Conservation (phyloP, 2,113 vertebrate species). For the Upupa epops region DNA sequence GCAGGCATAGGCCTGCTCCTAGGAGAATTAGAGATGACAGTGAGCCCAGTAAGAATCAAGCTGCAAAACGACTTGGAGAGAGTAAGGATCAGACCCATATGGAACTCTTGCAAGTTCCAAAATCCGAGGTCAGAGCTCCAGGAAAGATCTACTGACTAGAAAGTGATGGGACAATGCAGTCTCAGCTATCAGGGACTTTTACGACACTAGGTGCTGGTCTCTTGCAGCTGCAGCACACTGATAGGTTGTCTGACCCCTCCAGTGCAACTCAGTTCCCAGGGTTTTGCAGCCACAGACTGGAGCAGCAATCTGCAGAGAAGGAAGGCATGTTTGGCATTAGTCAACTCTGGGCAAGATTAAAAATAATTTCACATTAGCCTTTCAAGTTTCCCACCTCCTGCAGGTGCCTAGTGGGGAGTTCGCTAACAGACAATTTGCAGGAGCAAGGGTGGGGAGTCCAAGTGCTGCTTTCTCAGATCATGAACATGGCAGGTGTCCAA, state of each 20-base stretch:
- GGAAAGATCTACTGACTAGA: neutral
- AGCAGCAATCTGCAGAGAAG: neutral
- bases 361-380: neutral
- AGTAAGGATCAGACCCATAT: neutral
- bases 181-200: neutral
- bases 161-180: neutral
- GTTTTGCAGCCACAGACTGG: fast-evolving
- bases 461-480: neutral
- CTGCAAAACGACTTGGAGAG: neutral
- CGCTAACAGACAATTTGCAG: neutral
- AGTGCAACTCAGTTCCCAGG: neutral
- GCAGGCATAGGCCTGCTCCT: neutral
- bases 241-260: fast-evolving
- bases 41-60: neutral
- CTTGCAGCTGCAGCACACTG: neutral
- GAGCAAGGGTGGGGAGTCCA: neutral
- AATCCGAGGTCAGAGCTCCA: neutral
- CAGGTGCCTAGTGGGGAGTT: neutral
- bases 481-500: neutral
- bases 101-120: neutral
- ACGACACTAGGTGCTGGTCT: neutral
- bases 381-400: neutral
- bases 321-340: neutral
- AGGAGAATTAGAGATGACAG: neutral
- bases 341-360: neutral